Conservation (phyloP, 2,888 invertebrate genomes). For the Tenthredo notha region DNA sequence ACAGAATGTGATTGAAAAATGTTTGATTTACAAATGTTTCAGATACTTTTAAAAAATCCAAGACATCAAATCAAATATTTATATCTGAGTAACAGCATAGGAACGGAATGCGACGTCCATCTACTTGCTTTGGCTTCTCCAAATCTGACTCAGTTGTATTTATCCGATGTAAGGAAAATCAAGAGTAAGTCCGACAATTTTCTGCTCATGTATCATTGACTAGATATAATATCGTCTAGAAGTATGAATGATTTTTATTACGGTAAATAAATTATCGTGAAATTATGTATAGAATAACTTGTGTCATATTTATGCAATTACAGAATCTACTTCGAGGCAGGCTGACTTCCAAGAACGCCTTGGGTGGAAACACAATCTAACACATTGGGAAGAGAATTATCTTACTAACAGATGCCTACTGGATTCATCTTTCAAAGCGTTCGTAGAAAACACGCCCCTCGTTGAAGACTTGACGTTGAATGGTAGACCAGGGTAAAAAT, state of each 20-base stretch:
- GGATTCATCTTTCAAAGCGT: neutral
- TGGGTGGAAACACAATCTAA: neutral
- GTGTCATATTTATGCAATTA: neutral
- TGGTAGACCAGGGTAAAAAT: conserved; percentile 3
- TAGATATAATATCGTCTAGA: neutral
- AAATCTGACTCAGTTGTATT: conserved; percentile 5
- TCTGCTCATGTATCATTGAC: neutral
- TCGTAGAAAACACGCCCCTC: neutral
- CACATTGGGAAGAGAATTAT: conserved; percentile 1
- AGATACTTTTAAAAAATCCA: conserved; percentile 24
- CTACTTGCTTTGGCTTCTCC: neutral
- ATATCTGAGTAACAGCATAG: neutral
- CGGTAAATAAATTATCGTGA: neutral
- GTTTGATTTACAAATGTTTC: neutral
- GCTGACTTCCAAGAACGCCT: neutral
- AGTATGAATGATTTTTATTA: neutral
- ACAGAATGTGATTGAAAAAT: neutral
- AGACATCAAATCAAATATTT: conserved; percentile 22
- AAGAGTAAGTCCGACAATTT: neutral
- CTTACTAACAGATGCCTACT: neutral
- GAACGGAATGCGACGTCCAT: neutral
- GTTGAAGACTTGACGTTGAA: conserved; percentile 6
- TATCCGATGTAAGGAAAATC: neutral
- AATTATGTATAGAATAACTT: neutral
- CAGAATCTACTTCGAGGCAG: neutral